These are phyloP conservation scores for Lasioglossum marginatum DNA, from an alignment of 2,888 invertebrate genomes.

Conservation along the genomic window DNA sequence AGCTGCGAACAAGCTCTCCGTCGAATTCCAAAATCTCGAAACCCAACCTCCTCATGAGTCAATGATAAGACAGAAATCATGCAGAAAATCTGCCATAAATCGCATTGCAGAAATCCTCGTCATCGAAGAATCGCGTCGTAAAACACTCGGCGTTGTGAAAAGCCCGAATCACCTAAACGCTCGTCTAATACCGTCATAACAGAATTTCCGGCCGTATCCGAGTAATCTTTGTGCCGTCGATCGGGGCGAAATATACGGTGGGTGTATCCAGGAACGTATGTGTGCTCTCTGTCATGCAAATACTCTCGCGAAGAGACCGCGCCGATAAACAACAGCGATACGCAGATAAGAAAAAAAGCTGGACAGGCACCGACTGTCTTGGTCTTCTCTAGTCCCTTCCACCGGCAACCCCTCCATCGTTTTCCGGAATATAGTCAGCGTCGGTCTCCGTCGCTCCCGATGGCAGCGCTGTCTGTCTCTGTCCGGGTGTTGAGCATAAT, in stretches of 20 bases:
- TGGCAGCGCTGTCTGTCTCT: slow-evolving; percentile 41
- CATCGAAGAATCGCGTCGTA: background rate
- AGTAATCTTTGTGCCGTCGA: background rate
- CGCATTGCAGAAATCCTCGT: background rate
- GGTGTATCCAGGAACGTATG: background rate
- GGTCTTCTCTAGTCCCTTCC: slow-evolving; percentile 42
- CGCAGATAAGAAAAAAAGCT: slow-evolving; percentile 35
- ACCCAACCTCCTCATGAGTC: background rate
- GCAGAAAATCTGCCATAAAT: background rate
- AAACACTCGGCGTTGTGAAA: background rate
- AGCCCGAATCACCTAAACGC: background rate
- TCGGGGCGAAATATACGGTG: background rate
- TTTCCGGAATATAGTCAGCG: slow-evolving; percentile 33
- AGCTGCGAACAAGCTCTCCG: too few species aligned
- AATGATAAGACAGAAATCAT: background rate
- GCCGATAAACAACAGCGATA: slow-evolving; percentile 39
- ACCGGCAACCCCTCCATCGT: slow-evolving; percentile 14
- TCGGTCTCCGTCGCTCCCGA: slow-evolving; percentile 22
- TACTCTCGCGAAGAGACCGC: background rate
- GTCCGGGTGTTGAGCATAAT: slow-evolving; percentile 81
- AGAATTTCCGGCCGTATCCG: background rate
- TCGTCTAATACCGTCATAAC: background rate
- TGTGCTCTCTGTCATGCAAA: background rate
- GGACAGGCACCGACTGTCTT: slow-evolving; percentile 9
- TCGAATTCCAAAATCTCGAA: background rate